A percentile compares a stretch with the other conserved stretches of the same genome.
These are phyloP conservation scores for Malthinus seriepunctatus DNA, from an alignment of 2,888 invertebrate species.

Conservation along the genomic window DNA sequence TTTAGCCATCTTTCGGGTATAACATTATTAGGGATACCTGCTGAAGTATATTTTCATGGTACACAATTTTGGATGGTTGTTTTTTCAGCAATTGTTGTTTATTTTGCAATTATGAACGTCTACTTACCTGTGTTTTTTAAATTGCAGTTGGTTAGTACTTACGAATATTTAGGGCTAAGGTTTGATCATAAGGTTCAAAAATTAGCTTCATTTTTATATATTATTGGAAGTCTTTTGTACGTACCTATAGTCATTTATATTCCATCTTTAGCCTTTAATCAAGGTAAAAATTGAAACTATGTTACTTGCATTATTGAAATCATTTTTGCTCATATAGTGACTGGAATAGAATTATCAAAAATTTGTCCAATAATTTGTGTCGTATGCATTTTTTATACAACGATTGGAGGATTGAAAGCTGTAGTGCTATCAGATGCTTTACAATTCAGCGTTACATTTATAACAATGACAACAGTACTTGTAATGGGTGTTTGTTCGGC, in stretches of 20 bases:
- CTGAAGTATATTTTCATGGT: slow-evolving; percentile 71
- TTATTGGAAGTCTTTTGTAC: slow-evolving; percentile 59
- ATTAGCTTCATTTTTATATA: slow-evolving; percentile 61
- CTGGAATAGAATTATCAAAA: slow-evolving; percentile 60
- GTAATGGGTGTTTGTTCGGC: slow-evolving; percentile 60
- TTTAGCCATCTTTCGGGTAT: slow-evolving; percentile 70
- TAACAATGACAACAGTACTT: slow-evolving; percentile 60
- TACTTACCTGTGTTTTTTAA: slow-evolving; percentile 67
- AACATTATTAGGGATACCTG: slow-evolving; percentile 70
- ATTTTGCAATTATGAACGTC: slow-evolving; percentile 43
- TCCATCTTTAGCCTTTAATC: slow-evolving; percentile 66
- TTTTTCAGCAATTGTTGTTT: slow-evolving; percentile 51
- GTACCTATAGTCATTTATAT: slow-evolving; percentile 68
- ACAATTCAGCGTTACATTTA: slow-evolving; percentile 62
- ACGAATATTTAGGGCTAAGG: slow-evolving; percentile 65
- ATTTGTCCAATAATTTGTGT: slow-evolving; percentile 70
- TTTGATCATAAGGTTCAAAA: slow-evolving; percentile 61
- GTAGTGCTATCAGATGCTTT: slow-evolving; percentile 67
- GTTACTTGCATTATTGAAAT: too few relatives aligned
- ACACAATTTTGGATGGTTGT: slow-evolving; percentile 60
- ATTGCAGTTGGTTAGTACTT: slow-evolving; percentile 66
- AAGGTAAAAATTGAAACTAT: slow-evolving; percentile 56
- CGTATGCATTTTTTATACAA: slow-evolving; percentile 76
- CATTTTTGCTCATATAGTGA: slow-evolving; percentile 5
- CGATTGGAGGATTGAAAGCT: slow-evolving; percentile 69